Evolutionary conservation across 92 coral and sea anemone genomes (phyloP).

Genomic region (Anthopleura xanthogrammica): DNA sequence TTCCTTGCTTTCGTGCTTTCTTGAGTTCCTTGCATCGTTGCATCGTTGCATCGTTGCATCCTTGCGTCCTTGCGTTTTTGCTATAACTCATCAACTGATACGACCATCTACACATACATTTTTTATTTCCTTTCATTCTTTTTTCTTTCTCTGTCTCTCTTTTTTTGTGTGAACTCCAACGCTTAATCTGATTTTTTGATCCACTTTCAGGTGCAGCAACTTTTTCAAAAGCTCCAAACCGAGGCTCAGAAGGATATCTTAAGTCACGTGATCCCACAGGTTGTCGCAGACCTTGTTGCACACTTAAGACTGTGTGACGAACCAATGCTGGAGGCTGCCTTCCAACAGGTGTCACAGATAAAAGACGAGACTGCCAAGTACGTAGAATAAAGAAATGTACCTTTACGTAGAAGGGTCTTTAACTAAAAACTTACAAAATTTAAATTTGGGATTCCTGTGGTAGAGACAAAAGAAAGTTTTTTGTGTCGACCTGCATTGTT

Average conservation of each 20-base stretch:
- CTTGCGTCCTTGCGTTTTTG: too few relatives aligned
- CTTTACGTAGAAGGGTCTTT: too few relatives aligned
- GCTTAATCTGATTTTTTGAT: neutral
- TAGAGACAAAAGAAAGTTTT: neutral
- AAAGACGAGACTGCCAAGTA: conserved; percentile 32
- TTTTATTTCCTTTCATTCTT: neutral
- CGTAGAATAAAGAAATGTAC: neutral
- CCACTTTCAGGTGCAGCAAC: conserved; percentile 21
- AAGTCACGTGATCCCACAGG: conserved; percentile 32
- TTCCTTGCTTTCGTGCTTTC: neutral
- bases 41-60: too few relatives aligned
- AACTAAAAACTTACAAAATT: too few relatives aligned
- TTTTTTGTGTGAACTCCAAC: too few relatives aligned
- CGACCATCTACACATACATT: too few relatives aligned
- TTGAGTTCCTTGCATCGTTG: too few relatives aligned
- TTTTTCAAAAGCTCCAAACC: conserved; percentile 10
- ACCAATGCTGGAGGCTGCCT: neutral
- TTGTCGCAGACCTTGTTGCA: conserved; percentile 24
- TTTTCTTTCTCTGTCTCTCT: neutral
- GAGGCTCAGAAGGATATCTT: conserved; percentile 25
- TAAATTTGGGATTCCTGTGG: too few relatives aligned
- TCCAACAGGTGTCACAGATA: conserved; percentile 2
- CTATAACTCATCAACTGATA: too few relatives aligned
- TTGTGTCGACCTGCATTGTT: neutral
- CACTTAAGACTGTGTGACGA: conserved; percentile 40